Evolutionary conservation across 2,113 vertebrate genomes (phyloP), one percentile per base, ranked within the genome.

Genomic region (Myocastor coypus): DNA sequence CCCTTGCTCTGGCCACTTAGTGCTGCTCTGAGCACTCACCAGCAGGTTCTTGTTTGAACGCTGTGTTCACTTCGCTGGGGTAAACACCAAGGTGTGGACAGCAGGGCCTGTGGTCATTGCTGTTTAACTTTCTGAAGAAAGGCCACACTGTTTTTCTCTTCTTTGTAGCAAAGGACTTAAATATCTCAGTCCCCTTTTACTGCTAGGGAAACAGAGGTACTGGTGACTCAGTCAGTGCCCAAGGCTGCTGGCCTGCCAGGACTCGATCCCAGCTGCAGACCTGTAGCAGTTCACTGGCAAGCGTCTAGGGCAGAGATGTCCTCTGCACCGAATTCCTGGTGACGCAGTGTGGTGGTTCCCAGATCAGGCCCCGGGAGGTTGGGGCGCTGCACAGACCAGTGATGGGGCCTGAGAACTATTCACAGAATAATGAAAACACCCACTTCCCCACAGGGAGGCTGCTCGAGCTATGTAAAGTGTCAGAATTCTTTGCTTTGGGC

Each of bases 401-500:
- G 83, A 88, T 34, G 0, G n/a, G 64, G 7, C 57, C 94, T 86
- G 42, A 83, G 61, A 59, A 81, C 61, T 87, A 12, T 66, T 85
- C 71, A 94, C 28, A 87, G 46, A 59, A 37, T 32, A 1, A 75
- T 93, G 52, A 77, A 85, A 90, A 50, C 90, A 71, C 61, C 20
- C 73, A 12, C 46, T 11, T 84, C 55, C 63, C 42, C 78, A 71
- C 16, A 22, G 71, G 0, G 57, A 95, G 73, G 77, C 81, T 34
- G 66, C 83, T 71, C 26, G 16, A 34, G 42, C 42, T 42, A 26
- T 8, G 80, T 37, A 69, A 94, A 94, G 95, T 34, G 90, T 87
- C 66, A 85, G 55, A 52, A 85, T 63, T 82, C 90, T 93, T 93
- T 93, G 96, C 87, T 94, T 91, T 80, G 28, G 90, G 90, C 87